phyloP scores from a whole-genome alignment of 2,113 vertebrate species.

The Amia ocellicauda region DNA sequence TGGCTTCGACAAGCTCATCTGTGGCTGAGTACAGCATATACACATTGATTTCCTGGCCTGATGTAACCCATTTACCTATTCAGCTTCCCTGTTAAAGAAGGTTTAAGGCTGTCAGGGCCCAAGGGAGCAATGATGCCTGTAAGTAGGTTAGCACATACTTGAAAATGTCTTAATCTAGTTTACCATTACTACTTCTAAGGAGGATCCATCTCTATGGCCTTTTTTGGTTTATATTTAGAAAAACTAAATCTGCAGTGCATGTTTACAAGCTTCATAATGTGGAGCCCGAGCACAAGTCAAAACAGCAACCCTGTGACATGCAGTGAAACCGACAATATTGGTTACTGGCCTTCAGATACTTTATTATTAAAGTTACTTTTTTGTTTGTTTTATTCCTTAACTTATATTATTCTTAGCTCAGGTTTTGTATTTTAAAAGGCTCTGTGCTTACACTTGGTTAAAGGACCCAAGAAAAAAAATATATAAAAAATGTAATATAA shows the following conservation, averaged over 20 bases:
- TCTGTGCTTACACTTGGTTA: too few relatives aligned
- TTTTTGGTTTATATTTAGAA: constrained; percentile 4
- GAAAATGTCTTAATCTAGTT: constrained; percentile 73
- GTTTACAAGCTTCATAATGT: not conserved
- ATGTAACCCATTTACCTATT: constrained; percentile 80
- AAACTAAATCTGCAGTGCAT: constrained; percentile 2
- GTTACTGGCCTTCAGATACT: not conserved
- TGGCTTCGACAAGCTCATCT: constrained; percentile 72
- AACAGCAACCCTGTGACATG: not conserved
- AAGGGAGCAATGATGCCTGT: constrained; percentile 71
- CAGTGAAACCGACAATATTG: not conserved
- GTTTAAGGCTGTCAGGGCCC: constrained; percentile 68
- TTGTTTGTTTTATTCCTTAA: not conserved
- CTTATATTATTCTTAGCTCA: not conserved
- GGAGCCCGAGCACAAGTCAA: not conserved
- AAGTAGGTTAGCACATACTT: constrained; percentile 70
- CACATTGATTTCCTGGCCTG: constrained; percentile 80
- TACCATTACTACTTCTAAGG: constrained; percentile 42
- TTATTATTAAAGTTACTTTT: not conserved
- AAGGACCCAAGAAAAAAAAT: too few relatives aligned
- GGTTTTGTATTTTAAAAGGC: too few relatives aligned
- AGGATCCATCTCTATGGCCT: constrained; percentile 23
- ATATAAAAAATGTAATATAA: too few relatives aligned
- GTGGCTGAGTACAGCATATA: constrained; percentile 67
- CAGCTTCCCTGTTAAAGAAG: constrained; percentile 71